These are phyloP conservation scores for Glossosoma conforme DNA, from an alignment of 1,140 invertebrate species.

Conservation along the genomic window DNA sequence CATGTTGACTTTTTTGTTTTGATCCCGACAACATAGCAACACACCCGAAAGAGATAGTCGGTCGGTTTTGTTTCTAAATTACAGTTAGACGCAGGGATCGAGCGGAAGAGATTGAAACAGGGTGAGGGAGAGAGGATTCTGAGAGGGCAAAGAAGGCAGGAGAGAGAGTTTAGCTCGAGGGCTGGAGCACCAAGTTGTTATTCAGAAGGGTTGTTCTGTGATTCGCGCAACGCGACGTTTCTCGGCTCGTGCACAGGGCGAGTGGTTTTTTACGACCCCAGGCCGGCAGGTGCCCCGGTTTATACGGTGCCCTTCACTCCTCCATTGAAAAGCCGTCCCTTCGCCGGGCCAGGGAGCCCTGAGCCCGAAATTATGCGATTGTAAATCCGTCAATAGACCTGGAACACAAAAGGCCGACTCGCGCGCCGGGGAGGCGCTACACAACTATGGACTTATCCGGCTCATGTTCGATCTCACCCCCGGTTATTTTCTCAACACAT, in stretches of 20 bases:
- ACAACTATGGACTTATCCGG: no score
- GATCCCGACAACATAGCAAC: no score
- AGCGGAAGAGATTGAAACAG: no score
- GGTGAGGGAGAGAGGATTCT: neutral
- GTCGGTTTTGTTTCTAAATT: no score
- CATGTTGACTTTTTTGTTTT: no score
- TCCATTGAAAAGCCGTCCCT: constrained; percentile 14
- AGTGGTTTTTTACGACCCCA: constrained; percentile 21
- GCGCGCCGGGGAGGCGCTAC: no score
- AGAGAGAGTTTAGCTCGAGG: neutral
- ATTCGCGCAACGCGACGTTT: neutral
- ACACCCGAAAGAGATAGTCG: no score
- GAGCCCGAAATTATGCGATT: constrained; percentile 7
- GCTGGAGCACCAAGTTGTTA: neutral
- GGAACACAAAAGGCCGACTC: constrained; percentile 7
- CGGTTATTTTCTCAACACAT: no score
- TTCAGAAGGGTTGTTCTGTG: constrained; percentile 1
- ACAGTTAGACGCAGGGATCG: no score
- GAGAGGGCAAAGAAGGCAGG: neutral
- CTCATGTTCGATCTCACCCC: no score
- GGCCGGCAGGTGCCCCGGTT: constrained; percentile 16
- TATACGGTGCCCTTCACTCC: constrained; percentile 8
- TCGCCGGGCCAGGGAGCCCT: neutral
- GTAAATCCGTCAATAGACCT: constrained; percentile 16
- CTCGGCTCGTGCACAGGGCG: constrained; percentile 1